Evolutionary conservation across 2,113 vertebrate species (phyloP), one percentile per base, ranked within the genome.

Genomic region (Hippocampus zosterae): DNA sequence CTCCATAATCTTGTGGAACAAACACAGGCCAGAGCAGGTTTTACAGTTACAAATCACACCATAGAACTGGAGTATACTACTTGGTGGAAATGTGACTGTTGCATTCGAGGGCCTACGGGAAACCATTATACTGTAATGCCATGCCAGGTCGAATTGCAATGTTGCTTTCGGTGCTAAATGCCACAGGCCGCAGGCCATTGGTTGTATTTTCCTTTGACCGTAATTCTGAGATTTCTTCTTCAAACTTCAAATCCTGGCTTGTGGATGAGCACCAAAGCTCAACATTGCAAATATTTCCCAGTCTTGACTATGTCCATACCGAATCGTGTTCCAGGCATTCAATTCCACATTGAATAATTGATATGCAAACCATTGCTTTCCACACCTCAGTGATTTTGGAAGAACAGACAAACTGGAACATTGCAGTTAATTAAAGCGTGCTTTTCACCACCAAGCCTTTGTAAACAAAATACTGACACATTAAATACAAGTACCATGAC

Each of bases 401-500:
- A 42, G 19, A 64, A 64, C 33, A 37, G n/a, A 40, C 37, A 42
- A 65, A 46, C 41, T 15, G 13, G 46, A 46, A 44, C 42, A 78
- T 57, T 75, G 78, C 69, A 66, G 60, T 46, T 40, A 60, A 71
- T 62, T 74, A 27, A 62, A 55, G 53, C 76, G 3, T 83, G 76
- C 42, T 65, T n/a, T 48, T 48, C 71, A 57, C 65, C 72, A 40
- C 33, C 27, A n/a, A 40, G 56, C 40, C 50, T 66, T 13, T 71
- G 21, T 48, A 68, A 69, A 70, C 64, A 37, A 8, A 66, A 46
- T 67, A 69, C 59, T 56, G 65, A 37, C 40, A 65, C 68, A 75
- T 44, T 69, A 56, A 68, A 79, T 74, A 87, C 73, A 71, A 41
- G 81, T 29, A 69, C n/a, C 72, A 77, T 75, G 80, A 78, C 65